phyloP scores from a whole-genome alignment of 2,888 invertebrate species.

The Syrphus vitripennis region DNA sequence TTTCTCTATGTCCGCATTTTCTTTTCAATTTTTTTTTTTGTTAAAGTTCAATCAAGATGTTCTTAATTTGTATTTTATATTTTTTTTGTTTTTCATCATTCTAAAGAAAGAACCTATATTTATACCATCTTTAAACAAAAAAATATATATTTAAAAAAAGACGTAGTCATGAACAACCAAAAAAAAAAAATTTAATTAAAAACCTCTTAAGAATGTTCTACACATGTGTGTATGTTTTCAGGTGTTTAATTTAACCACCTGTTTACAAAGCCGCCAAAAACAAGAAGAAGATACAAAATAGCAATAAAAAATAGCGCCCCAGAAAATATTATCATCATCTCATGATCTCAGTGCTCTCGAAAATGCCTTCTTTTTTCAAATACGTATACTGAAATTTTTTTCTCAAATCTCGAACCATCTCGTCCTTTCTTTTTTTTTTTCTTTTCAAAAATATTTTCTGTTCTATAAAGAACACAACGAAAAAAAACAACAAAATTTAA shows the following conservation, averaged over 20 bases:
- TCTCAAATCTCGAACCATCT: not conserved
- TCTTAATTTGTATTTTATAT: not conserved
- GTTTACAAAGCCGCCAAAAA: constrained; percentile 60
- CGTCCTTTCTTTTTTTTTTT: not conserved
- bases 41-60: not conserved
- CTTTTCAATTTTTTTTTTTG: not conserved
- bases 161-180: not conserved
- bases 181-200: not conserved
- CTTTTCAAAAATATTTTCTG: constrained; percentile 42
- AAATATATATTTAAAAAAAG: not conserved
- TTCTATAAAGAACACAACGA: constrained; percentile 12
- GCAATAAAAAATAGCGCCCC: not conserved
- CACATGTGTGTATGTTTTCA: constrained; percentile 48
- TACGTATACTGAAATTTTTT: not conserved
- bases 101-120: not conserved
- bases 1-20: not conserved
- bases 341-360: not conserved
- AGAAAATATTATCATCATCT: constrained; percentile 25
- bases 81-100: not conserved
- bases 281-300: constrained; percentile 3
- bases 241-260: constrained; percentile 71
- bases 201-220: constrained; percentile 43
- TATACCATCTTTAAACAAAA: not conserved
- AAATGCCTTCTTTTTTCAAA: not conserved
- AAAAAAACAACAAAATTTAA: constrained; percentile 20